These are phyloP conservation scores for Psilopsiagon aurifrons DNA, from an alignment of 2,113 vertebrate species.

Conservation along the genomic window DNA sequence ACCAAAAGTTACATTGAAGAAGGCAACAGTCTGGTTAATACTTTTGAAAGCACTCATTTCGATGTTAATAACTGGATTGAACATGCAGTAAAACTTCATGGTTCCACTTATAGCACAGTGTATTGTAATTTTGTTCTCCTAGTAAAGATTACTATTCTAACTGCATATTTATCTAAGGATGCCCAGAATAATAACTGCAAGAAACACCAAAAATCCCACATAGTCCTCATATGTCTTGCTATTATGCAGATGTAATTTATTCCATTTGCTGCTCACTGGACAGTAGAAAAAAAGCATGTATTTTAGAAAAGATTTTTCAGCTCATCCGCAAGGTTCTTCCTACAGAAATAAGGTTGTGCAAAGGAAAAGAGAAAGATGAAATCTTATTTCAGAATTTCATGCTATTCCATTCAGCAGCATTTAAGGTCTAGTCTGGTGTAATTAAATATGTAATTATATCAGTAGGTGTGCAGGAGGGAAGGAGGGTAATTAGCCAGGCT, in stretches of 20 bases:
- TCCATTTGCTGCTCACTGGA: conserved; percentile 2
- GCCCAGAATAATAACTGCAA: not conserved
- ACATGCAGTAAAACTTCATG: conserved; percentile 5
- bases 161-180: conserved; percentile 19
- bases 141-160: conserved; percentile 3
- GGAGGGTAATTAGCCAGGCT: not conserved
- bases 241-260: not conserved
- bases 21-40: not conserved
- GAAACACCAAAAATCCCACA: not conserved
- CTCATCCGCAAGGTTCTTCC: not conserved
- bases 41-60: conserved; percentile 53
- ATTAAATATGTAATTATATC: not conserved
- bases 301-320: not conserved
- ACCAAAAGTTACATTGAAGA: conserved; percentile 27
- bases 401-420: not conserved
- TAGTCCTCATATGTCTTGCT: not conserved
- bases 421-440: not conserved
- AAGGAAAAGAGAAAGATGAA: not conserved
- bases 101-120: conserved; percentile 2
- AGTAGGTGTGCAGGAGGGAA: not conserved
- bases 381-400: not conserved
- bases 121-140: conserved; percentile 30
- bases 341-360: not conserved
- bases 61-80: conserved; percentile 2
- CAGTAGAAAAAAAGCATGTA: not conserved